Evolutionary conservation across 1,140 invertebrate genomes (phyloP), one percentile per base, ranked within the genome.

Genomic region (Drosophila albomicans): DNA sequence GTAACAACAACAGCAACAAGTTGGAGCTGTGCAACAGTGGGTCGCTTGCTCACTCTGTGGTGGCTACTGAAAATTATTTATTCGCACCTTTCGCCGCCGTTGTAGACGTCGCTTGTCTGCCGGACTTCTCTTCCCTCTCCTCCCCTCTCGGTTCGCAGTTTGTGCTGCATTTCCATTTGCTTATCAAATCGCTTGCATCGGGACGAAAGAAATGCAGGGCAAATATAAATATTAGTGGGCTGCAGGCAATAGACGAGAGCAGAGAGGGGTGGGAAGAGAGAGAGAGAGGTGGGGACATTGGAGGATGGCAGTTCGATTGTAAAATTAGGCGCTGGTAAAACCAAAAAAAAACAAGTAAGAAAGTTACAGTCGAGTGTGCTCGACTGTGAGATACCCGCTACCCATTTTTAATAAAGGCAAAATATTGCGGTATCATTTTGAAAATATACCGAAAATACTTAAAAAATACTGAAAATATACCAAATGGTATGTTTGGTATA

Each of bases 51-150:
- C 43, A 62, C 45, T 68, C 75, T 62, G 66, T 25, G 43, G 74
- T 43, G 56, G 85, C 84, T 88, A 88, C 84, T 85, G 84, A 71
- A 85, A 88, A 88, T 88, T 88, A 88, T 89, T 88, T 88, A 88
- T 89, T 88, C 77, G 85, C 85, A 88, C 84, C 84, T 88, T 84
- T 88, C 80, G 81, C 81, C 85, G 81, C 80, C 77, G 76, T 66
- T 80, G 72, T 28, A 58, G 61, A 75, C 59, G 45, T 45, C 51
- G 52, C 59, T 57, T 71, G 59, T 54, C 58, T 52, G 62, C 43
- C 51, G 45, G 10, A 28, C 72, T 32, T 2, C 45, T 3, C 16
- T 16, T 10, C 41, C 11, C 5, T n/a, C 6, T 15, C 13, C 16
- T 1, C 20, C 16, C 5, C 38, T 13, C 43, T 59, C 64, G 20